Percentiles rank a stretch among this genome's conserved stretches.
Evolutionary conservation across 2,888 invertebrate species (phyloP).

Genomic region (Patella caerulea): DNA sequence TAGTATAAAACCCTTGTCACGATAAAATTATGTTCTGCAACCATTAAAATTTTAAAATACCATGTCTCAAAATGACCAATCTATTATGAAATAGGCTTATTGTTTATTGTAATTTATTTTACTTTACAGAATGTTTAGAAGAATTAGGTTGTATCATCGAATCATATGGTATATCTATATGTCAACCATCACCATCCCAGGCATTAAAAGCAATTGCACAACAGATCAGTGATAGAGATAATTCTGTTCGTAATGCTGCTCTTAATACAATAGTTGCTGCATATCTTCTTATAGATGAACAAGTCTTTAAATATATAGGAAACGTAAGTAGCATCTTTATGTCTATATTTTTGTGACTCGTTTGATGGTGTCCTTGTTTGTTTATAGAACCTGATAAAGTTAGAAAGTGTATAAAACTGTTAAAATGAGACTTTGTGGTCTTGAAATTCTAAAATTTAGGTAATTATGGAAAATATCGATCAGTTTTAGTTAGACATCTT

Average conservation of each 20-base stretch:
- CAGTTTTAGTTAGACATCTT: too few species aligned
- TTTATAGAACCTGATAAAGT: too few species aligned
- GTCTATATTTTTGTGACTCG: neutral
- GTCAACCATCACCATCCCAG: constrained; percentile 83
- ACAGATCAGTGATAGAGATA: constrained; percentile 96
- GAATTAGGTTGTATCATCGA: constrained; percentile 90
- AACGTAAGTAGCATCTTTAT: constrained; percentile 76
- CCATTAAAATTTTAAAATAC: too few species aligned
- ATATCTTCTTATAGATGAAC: constrained; percentile 91
- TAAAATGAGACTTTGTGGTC: too few species aligned
- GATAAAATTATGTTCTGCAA: too few species aligned
- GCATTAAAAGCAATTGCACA: constrained; percentile 92
- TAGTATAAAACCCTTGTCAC: too few species aligned
- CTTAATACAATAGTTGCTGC: constrained; percentile 93
- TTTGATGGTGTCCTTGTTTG: neutral
- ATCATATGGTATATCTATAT: constrained; percentile 86
- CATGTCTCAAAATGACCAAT: too few species aligned
- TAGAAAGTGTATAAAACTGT: too few species aligned
- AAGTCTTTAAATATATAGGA: constrained; percentile 89
- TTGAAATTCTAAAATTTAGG: too few species aligned
- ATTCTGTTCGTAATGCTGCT: constrained; percentile 94
- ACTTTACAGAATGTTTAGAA: constrained; percentile 86
- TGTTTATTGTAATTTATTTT: too few species aligned
- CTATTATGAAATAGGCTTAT: too few species aligned
- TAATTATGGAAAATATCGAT: too few species aligned